phyloP scores from a whole-genome alignment of 2,113 vertebrate genomes.

The Athene noctua region DNA sequence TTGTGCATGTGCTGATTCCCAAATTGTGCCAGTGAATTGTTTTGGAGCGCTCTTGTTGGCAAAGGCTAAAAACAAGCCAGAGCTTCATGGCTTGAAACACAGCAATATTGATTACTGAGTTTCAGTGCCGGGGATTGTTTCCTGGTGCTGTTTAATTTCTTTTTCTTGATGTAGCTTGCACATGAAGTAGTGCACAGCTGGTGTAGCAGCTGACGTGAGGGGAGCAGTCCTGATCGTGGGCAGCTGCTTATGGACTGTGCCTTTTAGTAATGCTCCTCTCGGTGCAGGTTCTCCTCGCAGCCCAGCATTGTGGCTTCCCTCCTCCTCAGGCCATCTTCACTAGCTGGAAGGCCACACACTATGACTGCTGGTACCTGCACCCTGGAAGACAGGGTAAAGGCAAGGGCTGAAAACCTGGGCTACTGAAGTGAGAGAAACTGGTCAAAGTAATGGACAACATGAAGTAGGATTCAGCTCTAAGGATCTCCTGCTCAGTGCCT shows the following conservation, averaged over 20 bases:
- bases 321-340: background rate
- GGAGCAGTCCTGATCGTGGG: background rate
- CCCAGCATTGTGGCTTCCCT: background rate
- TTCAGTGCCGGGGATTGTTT: background rate
- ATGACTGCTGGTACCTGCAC: background rate
- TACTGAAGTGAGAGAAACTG: background rate
- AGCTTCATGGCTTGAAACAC: background rate
- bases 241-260: background rate
- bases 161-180: background rate
- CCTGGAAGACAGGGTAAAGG: background rate
- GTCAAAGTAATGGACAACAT: background rate
- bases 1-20: background rate
- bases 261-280: background rate
- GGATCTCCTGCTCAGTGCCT: background rate
- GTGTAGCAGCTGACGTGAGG: background rate
- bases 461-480: background rate
- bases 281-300: background rate
- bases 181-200: background rate
- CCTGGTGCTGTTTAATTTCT: background rate
- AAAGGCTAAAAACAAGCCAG: background rate
- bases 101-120: background rate
- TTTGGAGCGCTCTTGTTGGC: background rate
- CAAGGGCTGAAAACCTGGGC: background rate
- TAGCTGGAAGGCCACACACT: background rate
- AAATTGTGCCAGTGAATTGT: background rate